Conservation (phyloP, 1,140 invertebrate species). For the Bombus ignitus region DNA sequence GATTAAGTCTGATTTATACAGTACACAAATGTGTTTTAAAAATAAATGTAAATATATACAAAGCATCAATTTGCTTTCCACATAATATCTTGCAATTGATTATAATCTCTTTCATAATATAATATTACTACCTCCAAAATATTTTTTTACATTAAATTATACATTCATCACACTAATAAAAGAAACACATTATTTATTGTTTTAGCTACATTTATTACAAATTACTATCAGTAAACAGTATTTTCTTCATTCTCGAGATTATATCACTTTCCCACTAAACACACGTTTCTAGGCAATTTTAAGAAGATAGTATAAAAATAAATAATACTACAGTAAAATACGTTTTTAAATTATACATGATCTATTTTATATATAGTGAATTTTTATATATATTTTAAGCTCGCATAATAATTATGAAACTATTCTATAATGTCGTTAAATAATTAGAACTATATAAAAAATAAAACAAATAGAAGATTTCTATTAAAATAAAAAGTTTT, state of each 20-base stretch:
- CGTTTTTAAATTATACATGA: slow-evolving; percentile 48
- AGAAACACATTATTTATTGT: neutral
- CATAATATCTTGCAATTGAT: slow-evolving; percentile 45
- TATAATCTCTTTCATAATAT: slow-evolving; percentile 7
- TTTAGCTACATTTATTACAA: slow-evolving; percentile 8
- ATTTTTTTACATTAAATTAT: neutral
- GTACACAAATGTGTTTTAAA: slow-evolving; percentile 24
- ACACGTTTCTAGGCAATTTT: neutral
- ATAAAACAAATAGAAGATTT: slow-evolving; percentile 21
- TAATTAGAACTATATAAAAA: slow-evolving; percentile 6
- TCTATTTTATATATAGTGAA: slow-evolving; percentile 61
- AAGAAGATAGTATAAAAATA: slow-evolving; percentile 4
- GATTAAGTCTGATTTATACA: slow-evolving; percentile 35
- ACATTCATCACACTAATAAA: neutral
- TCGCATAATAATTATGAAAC: slow-evolving; percentile 6
- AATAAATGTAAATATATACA: slow-evolving; percentile 20
- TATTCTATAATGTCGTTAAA: slow-evolving; percentile 12
- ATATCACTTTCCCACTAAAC: slow-evolving; percentile 1
- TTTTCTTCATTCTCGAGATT: neutral
- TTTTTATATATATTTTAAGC: slow-evolving; percentile 52
- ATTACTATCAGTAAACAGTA: neutral
- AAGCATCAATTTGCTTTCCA: slow-evolving; percentile 58
- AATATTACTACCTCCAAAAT: neutral
- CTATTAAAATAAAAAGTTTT: slow-evolving; percentile 39
- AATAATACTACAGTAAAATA: slow-evolving; percentile 22